Conservation (phyloP, 2,113 vertebrate genomes). For the Seriola dumerili region DNA sequence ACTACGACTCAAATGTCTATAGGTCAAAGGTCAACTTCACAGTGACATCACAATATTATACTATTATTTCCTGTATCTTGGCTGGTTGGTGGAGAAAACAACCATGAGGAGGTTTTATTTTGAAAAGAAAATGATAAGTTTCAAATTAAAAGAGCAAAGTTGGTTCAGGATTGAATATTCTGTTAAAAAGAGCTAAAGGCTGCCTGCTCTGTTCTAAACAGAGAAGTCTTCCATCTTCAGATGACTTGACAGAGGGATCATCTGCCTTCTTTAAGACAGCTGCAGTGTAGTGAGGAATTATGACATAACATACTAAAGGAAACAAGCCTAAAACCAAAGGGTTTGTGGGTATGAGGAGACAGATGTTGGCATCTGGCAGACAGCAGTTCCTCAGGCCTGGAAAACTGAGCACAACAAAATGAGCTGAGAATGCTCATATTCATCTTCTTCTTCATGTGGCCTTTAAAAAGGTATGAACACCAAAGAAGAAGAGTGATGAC, state of each 20-base stretch:
- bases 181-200: neutral
- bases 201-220: neutral
- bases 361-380: conserved; percentile 28
- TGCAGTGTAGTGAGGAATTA: conserved; percentile 22
- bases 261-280: conserved; percentile 4
- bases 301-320: neutral
- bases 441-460: neutral
- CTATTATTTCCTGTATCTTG: too few relatives aligned
- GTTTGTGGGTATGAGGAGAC: conserved; percentile 20
- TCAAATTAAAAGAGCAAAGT: neutral
- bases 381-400: neutral
- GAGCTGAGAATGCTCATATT: neutral
- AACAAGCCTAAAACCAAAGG: conserved; percentile 9
- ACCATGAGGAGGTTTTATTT: too few relatives aligned
- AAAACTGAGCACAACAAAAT: neutral
- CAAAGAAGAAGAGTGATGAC: neutral
- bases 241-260: neutral
- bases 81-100: too few relatives aligned
- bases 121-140: too few relatives aligned
- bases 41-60: too few relatives aligned
- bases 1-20: too few relatives aligned
- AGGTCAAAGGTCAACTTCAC: too few relatives aligned
- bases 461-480: neutral
- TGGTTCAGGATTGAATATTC: neutral
- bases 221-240: neutral